Evolutionary conservation across 2,888 invertebrate genomes (phyloP), one percentile per base, ranked within the genome.

Genomic region (Noctua comes): DNA sequence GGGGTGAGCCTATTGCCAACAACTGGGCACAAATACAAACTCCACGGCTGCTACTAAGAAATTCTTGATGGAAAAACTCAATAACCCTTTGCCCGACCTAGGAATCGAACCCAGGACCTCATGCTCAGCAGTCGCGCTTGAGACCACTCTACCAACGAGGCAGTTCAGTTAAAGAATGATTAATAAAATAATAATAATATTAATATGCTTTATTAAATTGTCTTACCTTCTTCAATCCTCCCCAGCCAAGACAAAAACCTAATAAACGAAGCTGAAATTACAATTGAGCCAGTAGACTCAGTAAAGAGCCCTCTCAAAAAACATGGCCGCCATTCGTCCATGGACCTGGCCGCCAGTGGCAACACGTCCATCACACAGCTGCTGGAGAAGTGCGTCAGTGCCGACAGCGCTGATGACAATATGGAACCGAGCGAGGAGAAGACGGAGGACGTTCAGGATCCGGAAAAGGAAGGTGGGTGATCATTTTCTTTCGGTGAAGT

Each of bases 321-420:
- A 68, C 97, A 97, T 86, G 94, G 92, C 0, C 93, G 97, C 0
- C 97, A 97, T 77, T 97, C 97, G 0, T 97, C 97, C 2, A 97
- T 97, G 97, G 97, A 97, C 89, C 90, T 97, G 18, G 96, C 96
- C 0, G 91, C 91, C 4, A 93, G 90, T 48, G 95, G 92, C 4
- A 96, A 96, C 92, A 93, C 94, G 0, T 94, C 96, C 59, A 97
- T 97, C 59, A 93, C 96, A 1, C 96, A 96, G 85, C 91, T 97
- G 77, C 87, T 97, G 68, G 97, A 97, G 92, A 96, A 97, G 80
- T 97, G 97, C 79, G 97, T 97, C 64, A 94, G 90, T 75, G 87
- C 82, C 0, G 88, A 90, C 65, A 78, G 66, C 0, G 68, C 77
- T 62, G 90, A 90, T 10, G 87, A 88, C 48, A 86, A 83, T 2